Evolutionary conservation across 2,113 vertebrate species (phyloP), one percentile per base, ranked within the genome.

Genomic region (Prochilodus magdalenae): DNA sequence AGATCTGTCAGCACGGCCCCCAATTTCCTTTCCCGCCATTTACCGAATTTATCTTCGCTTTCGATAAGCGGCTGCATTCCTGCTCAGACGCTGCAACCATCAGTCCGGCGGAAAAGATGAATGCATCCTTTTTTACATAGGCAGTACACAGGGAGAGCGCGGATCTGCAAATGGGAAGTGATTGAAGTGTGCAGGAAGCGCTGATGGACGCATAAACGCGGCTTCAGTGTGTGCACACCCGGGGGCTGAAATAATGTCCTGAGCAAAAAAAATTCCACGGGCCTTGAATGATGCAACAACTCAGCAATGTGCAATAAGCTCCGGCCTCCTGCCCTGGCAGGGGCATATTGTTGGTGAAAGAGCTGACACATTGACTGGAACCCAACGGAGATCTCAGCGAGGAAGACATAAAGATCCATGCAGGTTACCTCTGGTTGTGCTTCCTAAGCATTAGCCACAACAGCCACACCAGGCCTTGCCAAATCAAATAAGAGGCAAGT

Each of bases 1-100:
- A 72, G 81, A 77, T 83, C 57, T 53, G 66, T 60, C 29, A 57
- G 73, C 40, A 20, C n/a, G 47, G 69, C 57, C 75, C 40, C 67
- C 57, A 77, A 77, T 77, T 77, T 83, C 75, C 81, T 63, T 11
- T 65, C 40, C 49, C 66, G 44, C 66, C 74, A 60, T 49, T 82
- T 62, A 60, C 66, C 49, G 40, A 62, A 77, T 53, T 77, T 83
- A 76, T 77, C 81, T 49, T 72, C 73, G 12, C 74, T 77, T 67
- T n/a, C 29, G 72, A 67, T 70, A 44, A 76, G 30, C 20, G 44
- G 11, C 14, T 24, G 22, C 57, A 12, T 40, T 36, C 18, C 67
- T 53, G 67, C 69, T 72, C 57, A n/a, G 47, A 29, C 13, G 29
- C 40, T 20, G 40, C 75, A 51, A 40, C 12, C 6, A 5, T 24